Evolutionary conservation across 1,140 invertebrate genomes (phyloP).

Genomic region (Babylonia areolata): DNA sequence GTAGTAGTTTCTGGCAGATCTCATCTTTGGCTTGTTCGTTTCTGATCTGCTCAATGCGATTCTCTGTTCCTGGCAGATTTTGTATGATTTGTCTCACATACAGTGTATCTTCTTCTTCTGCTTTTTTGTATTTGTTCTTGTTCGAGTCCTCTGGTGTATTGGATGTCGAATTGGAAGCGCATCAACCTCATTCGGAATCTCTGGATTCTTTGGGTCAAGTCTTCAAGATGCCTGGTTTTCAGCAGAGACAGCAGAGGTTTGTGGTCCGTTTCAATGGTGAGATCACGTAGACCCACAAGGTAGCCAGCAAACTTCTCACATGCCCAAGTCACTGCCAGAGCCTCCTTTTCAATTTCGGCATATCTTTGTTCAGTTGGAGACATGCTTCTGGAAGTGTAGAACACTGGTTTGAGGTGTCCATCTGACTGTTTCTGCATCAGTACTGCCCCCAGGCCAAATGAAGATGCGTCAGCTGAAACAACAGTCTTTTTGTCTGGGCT

Average conservation of each 20-base stretch:
- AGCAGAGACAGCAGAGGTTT: constrained; percentile 36
- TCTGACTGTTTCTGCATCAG: too few relatives aligned
- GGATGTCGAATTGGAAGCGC: constrained; percentile 6
- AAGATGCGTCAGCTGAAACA: too few relatives aligned
- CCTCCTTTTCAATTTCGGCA: constrained; percentile 56
- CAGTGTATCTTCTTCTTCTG: background rate
- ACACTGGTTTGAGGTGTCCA: too few relatives aligned
- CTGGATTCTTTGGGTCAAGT: constrained; percentile 31
- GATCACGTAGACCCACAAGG: constrained; percentile 19
- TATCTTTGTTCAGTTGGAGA: constrained; percentile 55
- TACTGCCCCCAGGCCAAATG: too few relatives aligned
- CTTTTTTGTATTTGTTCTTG: background rate
- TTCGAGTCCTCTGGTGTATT: too few relatives aligned
- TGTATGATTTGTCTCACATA: too few relatives aligned
- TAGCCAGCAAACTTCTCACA: constrained; percentile 40
- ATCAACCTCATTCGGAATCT: constrained; percentile 29
- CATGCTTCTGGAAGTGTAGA: too few relatives aligned
- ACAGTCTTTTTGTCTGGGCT: too few relatives aligned
- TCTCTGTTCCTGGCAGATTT: too few relatives aligned
- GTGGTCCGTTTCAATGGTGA: constrained; percentile 42
- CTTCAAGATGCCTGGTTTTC: constrained; percentile 23
- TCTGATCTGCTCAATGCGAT: too few relatives aligned
- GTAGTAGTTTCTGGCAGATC: too few relatives aligned
- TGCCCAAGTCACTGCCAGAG: constrained; percentile 36
- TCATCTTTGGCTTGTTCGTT: too few relatives aligned